Evolutionary conservation across 2,797 vertebrate genomes (phyloP).

Genomic region (Limnodromus scolopaceus): DNA sequence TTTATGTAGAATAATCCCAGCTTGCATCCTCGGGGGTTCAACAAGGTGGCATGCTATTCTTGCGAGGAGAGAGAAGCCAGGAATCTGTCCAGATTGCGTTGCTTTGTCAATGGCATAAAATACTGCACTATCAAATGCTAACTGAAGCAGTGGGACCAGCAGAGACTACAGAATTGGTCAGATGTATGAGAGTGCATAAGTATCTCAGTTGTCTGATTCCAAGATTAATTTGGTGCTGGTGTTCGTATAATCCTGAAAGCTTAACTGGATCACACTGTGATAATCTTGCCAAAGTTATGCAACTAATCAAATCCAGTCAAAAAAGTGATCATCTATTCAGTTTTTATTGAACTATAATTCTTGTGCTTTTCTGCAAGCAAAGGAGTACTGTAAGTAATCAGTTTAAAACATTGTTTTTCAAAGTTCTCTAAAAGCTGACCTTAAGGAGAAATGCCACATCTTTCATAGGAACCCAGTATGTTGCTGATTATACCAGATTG

Average conservation of each 20-base stretch:
- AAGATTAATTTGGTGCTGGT: conserved; percentile 60
- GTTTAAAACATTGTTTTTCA: conserved; percentile 62
- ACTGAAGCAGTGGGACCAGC: not conserved
- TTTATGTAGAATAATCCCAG: conserved; percentile 15
- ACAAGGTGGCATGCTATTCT: conserved; percentile 2
- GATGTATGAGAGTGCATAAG: not conserved
- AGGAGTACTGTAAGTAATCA: conserved; percentile 64
- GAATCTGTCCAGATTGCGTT: not conserved
- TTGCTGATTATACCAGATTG: conserved; percentile 43
- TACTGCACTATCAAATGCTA: not conserved
- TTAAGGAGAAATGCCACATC: conserved; percentile 27
- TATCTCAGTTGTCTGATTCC: conserved; percentile 21
- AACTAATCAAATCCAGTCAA: conserved; percentile 69
- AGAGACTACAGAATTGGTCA: conserved; percentile 15
- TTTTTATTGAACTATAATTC: conserved; percentile 61
- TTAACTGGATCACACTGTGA: conserved; percentile 65
- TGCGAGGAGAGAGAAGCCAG: not conserved
- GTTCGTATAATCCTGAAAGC: conserved; percentile 61
- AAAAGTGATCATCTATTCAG: conserved; percentile 58
- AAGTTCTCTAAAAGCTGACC: conserved; percentile 57
- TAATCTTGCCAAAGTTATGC: conserved; percentile 75
- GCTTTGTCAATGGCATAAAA: conserved; percentile 7
- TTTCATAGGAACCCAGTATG: conserved; percentile 23
- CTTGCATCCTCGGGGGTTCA: not conserved
- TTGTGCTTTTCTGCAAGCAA: conserved; percentile 43